Evolutionary conservation across 2,113 vertebrate species (phyloP).

Genomic region (Zootoca vivipara): DNA sequence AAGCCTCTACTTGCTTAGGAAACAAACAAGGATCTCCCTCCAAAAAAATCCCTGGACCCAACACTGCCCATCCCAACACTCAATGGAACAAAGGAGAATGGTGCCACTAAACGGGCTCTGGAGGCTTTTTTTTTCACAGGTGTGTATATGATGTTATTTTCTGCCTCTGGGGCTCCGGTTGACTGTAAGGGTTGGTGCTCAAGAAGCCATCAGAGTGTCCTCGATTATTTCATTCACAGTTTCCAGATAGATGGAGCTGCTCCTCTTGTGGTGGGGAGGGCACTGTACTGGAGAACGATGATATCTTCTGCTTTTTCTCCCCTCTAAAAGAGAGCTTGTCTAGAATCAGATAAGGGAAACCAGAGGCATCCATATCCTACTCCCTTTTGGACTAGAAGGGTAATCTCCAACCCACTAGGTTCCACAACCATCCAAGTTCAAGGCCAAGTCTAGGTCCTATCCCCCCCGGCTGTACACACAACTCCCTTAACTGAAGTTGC

Average conservation of each 20-base stretch:
- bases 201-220: not conserved
- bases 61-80: no score
- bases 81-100: not conserved
- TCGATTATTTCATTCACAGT: not conserved
- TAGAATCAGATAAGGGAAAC: not conserved
- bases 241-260: not conserved
- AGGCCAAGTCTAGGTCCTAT: no score
- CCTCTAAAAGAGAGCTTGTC: not conserved
- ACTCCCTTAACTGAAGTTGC: not conserved
- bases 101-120: no score
- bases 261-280: not conserved
- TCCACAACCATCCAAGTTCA: not conserved
- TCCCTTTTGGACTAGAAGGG: not conserved
- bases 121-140: not conserved
- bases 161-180: not conserved
- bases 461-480: not conserved
- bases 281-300: not conserved
- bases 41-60: no score
- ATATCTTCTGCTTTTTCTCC: no score
- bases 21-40: not conserved
- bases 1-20: not conserved
- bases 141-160: not conserved
- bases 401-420: not conserved
- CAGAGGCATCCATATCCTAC: not conserved
- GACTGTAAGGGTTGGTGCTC: not conserved